Conservation (phyloP, 2,797 vertebrate genomes). For the Falco peregrinus region DNA sequence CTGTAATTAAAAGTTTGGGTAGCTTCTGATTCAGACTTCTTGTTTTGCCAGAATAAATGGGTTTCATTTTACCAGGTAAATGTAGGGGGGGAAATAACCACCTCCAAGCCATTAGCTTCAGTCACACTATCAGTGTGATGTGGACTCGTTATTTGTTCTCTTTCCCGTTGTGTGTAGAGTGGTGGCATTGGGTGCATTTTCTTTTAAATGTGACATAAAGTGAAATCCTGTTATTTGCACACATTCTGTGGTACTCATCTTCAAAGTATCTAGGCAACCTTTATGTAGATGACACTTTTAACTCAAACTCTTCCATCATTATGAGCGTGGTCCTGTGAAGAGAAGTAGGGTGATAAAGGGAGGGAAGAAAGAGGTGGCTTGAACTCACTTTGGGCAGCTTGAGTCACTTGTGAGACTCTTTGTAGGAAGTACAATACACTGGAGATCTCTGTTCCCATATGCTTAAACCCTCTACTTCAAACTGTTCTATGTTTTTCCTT, state of each 20-base stretch:
- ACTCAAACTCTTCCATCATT: neutral
- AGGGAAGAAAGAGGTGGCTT: neutral
- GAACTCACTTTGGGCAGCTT: neutral
- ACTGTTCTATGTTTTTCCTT: neutral
- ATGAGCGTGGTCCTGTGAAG: neutral
- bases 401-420: neutral
- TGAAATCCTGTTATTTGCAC: conserved; percentile 47
- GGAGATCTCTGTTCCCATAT: neutral
- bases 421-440: neutral
- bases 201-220: neutral
- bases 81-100: too few relatives aligned
- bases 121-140: neutral
- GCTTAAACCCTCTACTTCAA: neutral
- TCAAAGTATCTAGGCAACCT: conserved; percentile 16
- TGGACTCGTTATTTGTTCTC: neutral
- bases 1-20: neutral
- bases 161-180: neutral
- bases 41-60: neutral
- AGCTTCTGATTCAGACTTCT: neutral
- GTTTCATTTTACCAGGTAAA: neutral
- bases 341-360: neutral
- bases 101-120: neutral
- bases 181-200: neutral
- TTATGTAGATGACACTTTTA: conserved; percentile 27
- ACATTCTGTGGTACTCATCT: conserved; percentile 6